Evolutionary conservation across 1,140 invertebrate genomes (phyloP).

Genomic region (Pachyrhynchus sulphureomaculatus): DNA sequence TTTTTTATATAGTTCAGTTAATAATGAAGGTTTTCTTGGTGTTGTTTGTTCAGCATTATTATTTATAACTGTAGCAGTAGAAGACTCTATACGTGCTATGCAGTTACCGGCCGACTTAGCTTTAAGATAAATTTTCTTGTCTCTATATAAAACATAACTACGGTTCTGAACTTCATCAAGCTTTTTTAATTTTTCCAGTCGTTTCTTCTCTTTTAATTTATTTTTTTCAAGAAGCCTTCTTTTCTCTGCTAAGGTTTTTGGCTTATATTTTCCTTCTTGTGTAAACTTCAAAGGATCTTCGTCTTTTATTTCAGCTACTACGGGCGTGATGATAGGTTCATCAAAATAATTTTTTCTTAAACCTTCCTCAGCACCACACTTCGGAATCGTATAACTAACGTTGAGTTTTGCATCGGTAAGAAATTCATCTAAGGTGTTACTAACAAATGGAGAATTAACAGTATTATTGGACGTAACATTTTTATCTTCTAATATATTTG

Average conservation of each 20-base stretch:
- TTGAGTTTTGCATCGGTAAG: conserved; percentile 41
- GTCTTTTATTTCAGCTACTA: conserved; percentile 13
- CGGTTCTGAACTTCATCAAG: conserved; percentile 8
- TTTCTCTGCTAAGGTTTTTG: conserved; percentile 50
- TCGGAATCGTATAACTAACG: conserved; percentile 44
- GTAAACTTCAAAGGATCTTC: conserved; percentile 26
- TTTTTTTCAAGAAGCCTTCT: conserved; percentile 41
- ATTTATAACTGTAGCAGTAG: not conserved
- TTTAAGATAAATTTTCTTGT: conserved; percentile 36
- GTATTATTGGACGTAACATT: not conserved
- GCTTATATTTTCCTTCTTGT: conserved; percentile 41
- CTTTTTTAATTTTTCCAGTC: conserved; percentile 12
- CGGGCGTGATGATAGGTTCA: conserved; percentile 13
- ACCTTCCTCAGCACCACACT: conserved; percentile 42
- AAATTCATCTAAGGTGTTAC: conserved; percentile 42
- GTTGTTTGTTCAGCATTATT: not conserved
- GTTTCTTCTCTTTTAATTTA: conserved; percentile 24
- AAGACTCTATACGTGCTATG: conserved; percentile 22
- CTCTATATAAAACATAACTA: conserved; percentile 39
- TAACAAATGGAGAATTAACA: conserved; percentile 43
- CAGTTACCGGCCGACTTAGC: conserved; percentile 20
- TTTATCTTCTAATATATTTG: conserved; percentile 4
- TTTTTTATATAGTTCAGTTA: conserved; percentile 21
- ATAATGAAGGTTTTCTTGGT: conserved; percentile 35
- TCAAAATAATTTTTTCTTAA: conserved; percentile 24